Conservation (phyloP, 2,113 vertebrate genomes). For the Microcebus murinus region DNA sequence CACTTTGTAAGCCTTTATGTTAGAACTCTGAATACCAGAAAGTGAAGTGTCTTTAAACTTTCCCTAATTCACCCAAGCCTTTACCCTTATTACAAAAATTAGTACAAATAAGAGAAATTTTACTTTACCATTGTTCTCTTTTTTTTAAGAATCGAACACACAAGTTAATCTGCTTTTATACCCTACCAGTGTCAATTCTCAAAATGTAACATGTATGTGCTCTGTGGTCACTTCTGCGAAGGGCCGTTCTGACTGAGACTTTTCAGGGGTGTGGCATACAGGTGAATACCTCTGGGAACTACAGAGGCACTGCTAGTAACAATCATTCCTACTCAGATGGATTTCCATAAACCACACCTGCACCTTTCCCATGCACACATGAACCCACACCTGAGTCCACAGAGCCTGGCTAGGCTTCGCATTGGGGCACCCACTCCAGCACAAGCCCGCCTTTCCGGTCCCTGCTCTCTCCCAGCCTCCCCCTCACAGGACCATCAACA, state of each 20-base stretch:
- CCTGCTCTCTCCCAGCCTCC: too few relatives aligned
- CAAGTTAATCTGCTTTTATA: not conserved
- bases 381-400: not conserved
- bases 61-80: not conserved
- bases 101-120: not conserved
- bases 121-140: not conserved
- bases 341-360: not conserved
- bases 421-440: not conserved
- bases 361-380: not conserved
- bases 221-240: not conserved
- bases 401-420: too few relatives aligned
- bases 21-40: not conserved
- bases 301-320: not conserved
- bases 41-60: not conserved
- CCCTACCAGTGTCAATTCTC: not conserved
- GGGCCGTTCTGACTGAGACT: not conserved
- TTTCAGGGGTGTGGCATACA: not conserved
- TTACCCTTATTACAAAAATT: not conserved
- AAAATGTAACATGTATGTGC: not conserved
- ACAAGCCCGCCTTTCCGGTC: accelerated
- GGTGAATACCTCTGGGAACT: not conserved
- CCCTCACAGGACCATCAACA: accelerated
- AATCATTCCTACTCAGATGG: not conserved
- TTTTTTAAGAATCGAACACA: not conserved
- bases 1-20: not conserved